Percentiles rank a stretch among this genome's conserved stretches.
These are phyloP conservation scores for Drosophila yakuba DNA, from an alignment of 1,140 invertebrate genomes.

Conservation along the genomic window DNA sequence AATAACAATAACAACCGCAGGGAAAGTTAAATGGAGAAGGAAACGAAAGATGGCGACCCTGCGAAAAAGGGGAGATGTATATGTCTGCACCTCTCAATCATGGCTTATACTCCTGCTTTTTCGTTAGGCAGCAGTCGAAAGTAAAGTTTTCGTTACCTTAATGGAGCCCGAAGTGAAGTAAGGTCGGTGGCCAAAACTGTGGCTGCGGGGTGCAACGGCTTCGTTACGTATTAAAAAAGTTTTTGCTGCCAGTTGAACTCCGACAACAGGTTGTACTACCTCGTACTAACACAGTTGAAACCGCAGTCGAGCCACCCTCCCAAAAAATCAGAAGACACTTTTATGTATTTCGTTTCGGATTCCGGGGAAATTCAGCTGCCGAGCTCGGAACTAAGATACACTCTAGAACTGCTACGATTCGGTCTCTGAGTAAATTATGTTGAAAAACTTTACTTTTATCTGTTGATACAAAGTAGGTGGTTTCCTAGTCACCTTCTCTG, in stretches of 20 bases:
- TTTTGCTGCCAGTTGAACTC: conserved; percentile 27
- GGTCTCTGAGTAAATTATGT: conserved; percentile 59
- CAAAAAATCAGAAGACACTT: conserved; percentile 18
- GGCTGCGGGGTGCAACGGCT: neutral
- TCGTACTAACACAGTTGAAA: conserved; percentile 12
- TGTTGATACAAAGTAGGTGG: conserved; percentile 41
- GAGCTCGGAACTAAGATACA: conserved; percentile 38
- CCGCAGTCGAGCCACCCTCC: conserved; percentile 6
- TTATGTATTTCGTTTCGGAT: conserved; percentile 34
- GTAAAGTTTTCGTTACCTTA: conserved; percentile 65
- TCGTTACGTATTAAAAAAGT: conserved; percentile 69
- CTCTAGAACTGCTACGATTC: conserved; percentile 17
- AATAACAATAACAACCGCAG: conserved; percentile 47
- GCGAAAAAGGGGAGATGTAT: conserved; percentile 11
- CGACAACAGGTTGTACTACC: conserved; percentile 58
- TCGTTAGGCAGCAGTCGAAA: conserved; percentile 28
- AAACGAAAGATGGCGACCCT: conserved; percentile 33
- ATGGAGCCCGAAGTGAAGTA: conserved; percentile 47
- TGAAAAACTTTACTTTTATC: conserved; percentile 60
- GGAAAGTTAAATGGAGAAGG: neutral
- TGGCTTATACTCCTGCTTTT: conserved; percentile 39
- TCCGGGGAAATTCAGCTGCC: conserved; percentile 17
- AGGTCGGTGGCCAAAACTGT: conserved; percentile 22
- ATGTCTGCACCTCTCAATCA: conserved; percentile 64
- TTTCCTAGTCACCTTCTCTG: conserved; percentile 30